A percentile compares a stretch with the other conserved stretches of the same genome.
Evolutionary conservation across 2,113 vertebrate genomes (phyloP).

Genomic region (Oceanites oceanicus): DNA sequence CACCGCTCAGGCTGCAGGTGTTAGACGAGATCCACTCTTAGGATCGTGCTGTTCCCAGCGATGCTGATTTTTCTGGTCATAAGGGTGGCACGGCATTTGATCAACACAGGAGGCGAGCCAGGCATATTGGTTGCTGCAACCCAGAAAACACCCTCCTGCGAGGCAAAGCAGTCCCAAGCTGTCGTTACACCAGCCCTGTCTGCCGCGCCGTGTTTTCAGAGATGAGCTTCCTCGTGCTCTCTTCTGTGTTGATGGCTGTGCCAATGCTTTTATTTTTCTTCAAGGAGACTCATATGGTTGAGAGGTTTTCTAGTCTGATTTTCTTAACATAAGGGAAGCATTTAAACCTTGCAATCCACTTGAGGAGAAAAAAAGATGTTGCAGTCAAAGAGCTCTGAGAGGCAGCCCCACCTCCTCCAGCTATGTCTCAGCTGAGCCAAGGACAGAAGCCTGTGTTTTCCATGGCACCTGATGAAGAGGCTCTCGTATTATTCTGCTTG

Average conservation of each 20-base stretch:
- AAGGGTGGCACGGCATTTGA: neutral
- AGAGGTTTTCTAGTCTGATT: neutral
- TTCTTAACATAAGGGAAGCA: neutral
- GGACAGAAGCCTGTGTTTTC: constrained; percentile 52
- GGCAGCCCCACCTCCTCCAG: constrained; percentile 49
- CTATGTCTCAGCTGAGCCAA: constrained; percentile 22
- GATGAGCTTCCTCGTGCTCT: neutral
- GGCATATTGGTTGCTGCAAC: neutral
- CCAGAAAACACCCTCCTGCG: neutral
- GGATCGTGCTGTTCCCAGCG: rapidly evolving
- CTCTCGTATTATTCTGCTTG: constrained; percentile 31
- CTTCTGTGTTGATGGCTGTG: rapidly evolving
- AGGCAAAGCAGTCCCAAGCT: neutral
- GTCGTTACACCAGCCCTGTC: neutral
- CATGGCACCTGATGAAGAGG: constrained; percentile 59
- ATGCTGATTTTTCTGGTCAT: rapidly evolving
- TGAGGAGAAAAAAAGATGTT: constrained; percentile 4
- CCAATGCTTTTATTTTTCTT: neutral
- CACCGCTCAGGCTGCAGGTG: neutral
- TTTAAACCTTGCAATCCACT: constrained; percentile 9
- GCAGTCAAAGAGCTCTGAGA: neutral
- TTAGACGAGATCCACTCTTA: neutral
- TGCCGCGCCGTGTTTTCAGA: rapidly evolving
- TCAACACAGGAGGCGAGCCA: neutral
- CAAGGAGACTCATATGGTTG: neutral